Conservation (phyloP, 1,140 invertebrate genomes). For the Drosophila quadrilineata region DNA sequence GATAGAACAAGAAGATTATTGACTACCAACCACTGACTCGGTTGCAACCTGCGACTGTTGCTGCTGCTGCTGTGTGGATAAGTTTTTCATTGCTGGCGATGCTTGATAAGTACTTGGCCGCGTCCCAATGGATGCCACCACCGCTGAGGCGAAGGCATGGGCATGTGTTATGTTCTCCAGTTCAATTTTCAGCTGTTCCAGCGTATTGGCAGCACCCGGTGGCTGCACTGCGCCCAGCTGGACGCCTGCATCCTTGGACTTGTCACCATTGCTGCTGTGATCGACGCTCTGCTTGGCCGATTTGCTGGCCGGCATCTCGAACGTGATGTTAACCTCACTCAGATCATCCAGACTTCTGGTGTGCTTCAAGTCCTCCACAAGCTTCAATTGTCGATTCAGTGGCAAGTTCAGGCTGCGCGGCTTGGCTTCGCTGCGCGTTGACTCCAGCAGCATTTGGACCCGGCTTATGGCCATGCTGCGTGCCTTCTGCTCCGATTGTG, state of each 20-base stretch:
- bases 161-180: slow-evolving; percentile 83
- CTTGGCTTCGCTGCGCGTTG: slow-evolving; percentile 41
- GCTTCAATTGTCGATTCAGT: slow-evolving; percentile 57
- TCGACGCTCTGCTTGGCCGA: slow-evolving; percentile 5
- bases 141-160: slow-evolving; percentile 72
- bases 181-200: slow-evolving; percentile 83
- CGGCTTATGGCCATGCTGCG: slow-evolving; percentile 52
- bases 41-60: slow-evolving; percentile 42
- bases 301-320: slow-evolving; percentile 66
- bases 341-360: slow-evolving; percentile 63
- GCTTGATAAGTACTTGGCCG: slow-evolving; percentile 48
- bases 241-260: slow-evolving; percentile 44
- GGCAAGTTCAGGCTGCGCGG: slow-evolving; percentile 61
- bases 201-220: slow-evolving; percentile 81
- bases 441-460: slow-evolving; percentile 61
- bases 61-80: slow-evolving; percentile 43
- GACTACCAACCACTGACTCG: slow-evolving; percentile 44
- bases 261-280: slow-evolving; percentile 32
- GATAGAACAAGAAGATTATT: slow-evolving; percentile 37
- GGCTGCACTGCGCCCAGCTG: slow-evolving; percentile 47
- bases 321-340: slow-evolving; percentile 67
- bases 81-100: slow-evolving; percentile 49
- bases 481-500: slow-evolving; percentile 33
- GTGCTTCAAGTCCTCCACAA: slow-evolving; percentile 61
- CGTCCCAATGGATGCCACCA: slow-evolving; percentile 66